Evolutionary conservation across 2,888 invertebrate genomes (phyloP).

Genomic region (Didymodactylos carnosus): DNA sequence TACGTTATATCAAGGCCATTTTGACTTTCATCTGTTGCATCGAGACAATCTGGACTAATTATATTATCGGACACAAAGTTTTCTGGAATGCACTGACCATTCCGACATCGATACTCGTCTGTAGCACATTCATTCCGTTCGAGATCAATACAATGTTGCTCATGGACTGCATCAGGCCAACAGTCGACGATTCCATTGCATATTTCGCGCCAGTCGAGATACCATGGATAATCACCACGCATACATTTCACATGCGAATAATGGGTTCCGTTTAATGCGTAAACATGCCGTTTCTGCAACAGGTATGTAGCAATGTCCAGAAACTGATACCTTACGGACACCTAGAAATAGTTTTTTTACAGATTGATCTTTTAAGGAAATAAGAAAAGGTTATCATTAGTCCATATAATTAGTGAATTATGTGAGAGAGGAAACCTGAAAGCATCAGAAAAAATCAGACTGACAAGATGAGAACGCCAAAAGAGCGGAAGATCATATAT

Average conservation of each 20-base stretch:
- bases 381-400: too few relatives aligned
- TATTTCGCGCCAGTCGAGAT: not conserved
- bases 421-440: too few relatives aligned
- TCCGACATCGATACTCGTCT: not conserved
- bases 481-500: too few relatives aligned
- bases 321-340: not conserved
- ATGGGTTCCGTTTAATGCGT: not conserved
- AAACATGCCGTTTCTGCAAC: not conserved
- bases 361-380: too few relatives aligned
- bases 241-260: not conserved
- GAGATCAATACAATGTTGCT: not conserved
- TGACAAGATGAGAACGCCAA: too few relatives aligned
- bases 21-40: not conserved
- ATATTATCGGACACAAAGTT: not conserved
- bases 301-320: not conserved
- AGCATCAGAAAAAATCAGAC: too few relatives aligned
- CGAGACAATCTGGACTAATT: not conserved
- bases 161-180: not conserved
- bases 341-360: not conserved
- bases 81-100: not conserved
- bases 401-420: too few relatives aligned
- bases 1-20: not conserved
- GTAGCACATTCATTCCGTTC: not conserved
- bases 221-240: too few relatives aligned
- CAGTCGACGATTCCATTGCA: not conserved